Base-by-base conservation (phyloP, 2,797 vertebrate species). In the Sebastes matsubarae region DNA sequence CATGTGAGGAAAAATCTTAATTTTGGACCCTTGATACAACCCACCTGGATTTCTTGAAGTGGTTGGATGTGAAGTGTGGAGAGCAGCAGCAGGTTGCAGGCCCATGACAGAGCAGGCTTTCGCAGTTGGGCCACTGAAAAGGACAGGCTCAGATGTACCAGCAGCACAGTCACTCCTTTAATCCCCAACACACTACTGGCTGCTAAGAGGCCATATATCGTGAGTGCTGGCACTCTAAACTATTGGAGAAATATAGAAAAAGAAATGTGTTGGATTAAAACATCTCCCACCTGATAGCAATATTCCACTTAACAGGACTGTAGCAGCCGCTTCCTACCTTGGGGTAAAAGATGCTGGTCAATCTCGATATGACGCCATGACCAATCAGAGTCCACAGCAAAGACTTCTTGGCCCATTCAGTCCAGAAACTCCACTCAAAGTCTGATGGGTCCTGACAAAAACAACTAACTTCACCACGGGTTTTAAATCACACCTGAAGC, bases 341-440 rank as follows among this genome's bases (percentile, higher is more conserved):
- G 55, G 95, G 95, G 34, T 93, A 68, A 46, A 96, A 95, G 65
- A 94, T 29, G 38, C 76, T 88, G 63, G 94, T 94, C 54, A 96
- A 57, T 66, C 96, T 96, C 2, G 98, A 99, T 66, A 98, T 79
- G 2, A 96, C 65, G 1, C 94, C 75, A 34, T 99, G 98, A 77
- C 98, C 98, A 70, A 96, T 90, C 70, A 99, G 93, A 81, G 97
- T 96, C 96, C 96, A 98, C 2, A 96, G 81, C 72, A 99, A 89
- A 78, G 86, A 95, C 50, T 86, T 94, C 84, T 94, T 97, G 13
- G 96, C 97, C 97, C 97, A 98, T 73, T 97, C 96, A 12, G 95
- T 97, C 98, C 98, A 99, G 89, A 99, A 99, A 88, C 89, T 97
- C 99, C 98, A 99, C 82, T 99, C 98, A 88, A 99, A 99, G 92